A percentile compares a stretch with the other conserved stretches of the same genome.
phyloP scores from a whole-genome alignment of 2,113 vertebrate genomes.

The Nothobranchius kuhntae region DNA sequence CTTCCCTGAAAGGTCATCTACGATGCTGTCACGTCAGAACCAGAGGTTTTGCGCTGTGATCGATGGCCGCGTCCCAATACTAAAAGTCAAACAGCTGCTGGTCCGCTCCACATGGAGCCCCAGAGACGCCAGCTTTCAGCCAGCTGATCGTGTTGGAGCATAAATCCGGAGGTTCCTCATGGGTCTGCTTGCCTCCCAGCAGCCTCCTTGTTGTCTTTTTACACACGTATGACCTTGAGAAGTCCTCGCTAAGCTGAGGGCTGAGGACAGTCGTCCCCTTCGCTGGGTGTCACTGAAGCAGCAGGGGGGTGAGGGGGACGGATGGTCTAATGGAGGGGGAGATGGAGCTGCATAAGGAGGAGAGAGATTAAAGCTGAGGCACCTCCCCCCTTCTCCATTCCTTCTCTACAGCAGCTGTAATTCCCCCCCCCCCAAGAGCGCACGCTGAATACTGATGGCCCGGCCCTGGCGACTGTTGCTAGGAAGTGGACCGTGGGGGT shows the following conservation, averaged over 20 bases:
- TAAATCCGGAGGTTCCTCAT: neutral
- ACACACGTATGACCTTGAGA: conserved; percentile 49
- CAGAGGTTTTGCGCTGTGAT: conserved; percentile 26
- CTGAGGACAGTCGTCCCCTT: neutral
- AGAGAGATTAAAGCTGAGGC: conserved; percentile 15
- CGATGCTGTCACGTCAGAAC: neutral
- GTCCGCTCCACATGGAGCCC: neutral
- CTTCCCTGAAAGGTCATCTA: conserved; percentile 46
- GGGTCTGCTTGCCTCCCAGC: neutral
- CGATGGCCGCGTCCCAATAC: conserved; percentile 32
- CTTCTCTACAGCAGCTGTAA: conserved; percentile 39
- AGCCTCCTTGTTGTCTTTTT: neutral
- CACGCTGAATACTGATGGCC: conserved; percentile 51
- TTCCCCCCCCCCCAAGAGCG: conserved; percentile 25
- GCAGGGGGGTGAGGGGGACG: neutral
- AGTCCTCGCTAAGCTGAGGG: neutral
- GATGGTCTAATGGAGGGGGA: neutral
- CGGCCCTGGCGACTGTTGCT: conserved; percentile 58
- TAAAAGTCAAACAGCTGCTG: conserved; percentile 16
- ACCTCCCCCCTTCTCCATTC: conserved; percentile 13
- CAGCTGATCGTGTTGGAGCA: neutral
- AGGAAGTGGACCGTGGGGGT: conserved; percentile 32
- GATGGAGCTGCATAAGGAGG: conserved; percentile 18
- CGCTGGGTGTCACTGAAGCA: conserved; percentile 22
- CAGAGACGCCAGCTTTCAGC: neutral